A percentile compares a stretch with the other conserved stretches of the same genome.
Evolutionary conservation across 2,797 vertebrate species (phyloP).

Genomic region (Gorsachius magnificus): DNA sequence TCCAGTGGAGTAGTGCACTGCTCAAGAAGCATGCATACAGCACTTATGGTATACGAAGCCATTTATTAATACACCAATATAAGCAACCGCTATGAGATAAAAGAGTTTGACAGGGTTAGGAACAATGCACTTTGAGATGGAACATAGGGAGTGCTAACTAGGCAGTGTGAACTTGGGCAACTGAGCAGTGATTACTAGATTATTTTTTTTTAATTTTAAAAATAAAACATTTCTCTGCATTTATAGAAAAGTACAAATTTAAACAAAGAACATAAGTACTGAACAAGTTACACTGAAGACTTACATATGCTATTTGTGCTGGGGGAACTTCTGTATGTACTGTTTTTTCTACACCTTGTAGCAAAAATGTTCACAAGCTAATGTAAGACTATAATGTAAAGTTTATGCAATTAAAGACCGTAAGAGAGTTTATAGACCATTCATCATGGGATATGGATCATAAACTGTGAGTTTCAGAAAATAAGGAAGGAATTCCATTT

Average conservation of each 20-base stretch:
- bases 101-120: slow-evolving; percentile 43
- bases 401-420: slow-evolving; percentile 76
- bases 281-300: background rate
- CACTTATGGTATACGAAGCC: slow-evolving; percentile 2
- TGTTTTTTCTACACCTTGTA: slow-evolving; percentile 23
- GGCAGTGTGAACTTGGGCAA: slow-evolving; percentile 43
- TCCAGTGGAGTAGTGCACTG: slow-evolving; percentile 34
- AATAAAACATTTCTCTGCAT: slow-evolving; percentile 27
- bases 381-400: slow-evolving; percentile 71
- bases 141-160: slow-evolving; percentile 51
- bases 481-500: slow-evolving; percentile 78
- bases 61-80: slow-evolving; percentile 63
- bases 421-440: slow-evolving; percentile 76
- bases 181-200: slow-evolving; percentile 56
- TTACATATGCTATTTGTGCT: slow-evolving; percentile 21
- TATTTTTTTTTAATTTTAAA: slow-evolving; percentile 30
- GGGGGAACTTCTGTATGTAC: background rate
- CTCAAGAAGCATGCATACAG: slow-evolving; percentile 28
- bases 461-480: slow-evolving; percentile 78
- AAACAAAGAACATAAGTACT: background rate
- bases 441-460: slow-evolving; percentile 75
- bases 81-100: slow-evolving; percentile 51
- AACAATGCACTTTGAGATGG: slow-evolving; percentile 33
- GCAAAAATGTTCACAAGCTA: slow-evolving; percentile 66
- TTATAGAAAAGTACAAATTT: slow-evolving; percentile 44